Conservation (phyloP, 2,113 vertebrate species). For the Ia io region DNA sequence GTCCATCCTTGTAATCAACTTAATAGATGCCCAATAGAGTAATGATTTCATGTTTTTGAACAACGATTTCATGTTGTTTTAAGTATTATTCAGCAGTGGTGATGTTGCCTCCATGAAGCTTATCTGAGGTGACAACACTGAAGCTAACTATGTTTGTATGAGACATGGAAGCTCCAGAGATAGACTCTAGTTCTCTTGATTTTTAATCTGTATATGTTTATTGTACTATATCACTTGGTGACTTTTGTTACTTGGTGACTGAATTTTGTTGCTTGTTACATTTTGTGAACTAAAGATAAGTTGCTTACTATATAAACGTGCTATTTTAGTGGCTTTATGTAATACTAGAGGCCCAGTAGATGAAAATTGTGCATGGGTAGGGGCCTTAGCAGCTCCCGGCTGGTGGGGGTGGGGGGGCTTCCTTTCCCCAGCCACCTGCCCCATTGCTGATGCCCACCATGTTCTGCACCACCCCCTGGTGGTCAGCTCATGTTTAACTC, state of each 20-base stretch:
- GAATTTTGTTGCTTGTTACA: background rate
- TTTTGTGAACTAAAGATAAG: background rate
- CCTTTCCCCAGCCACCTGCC: too few relatives aligned
- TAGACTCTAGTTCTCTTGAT: background rate
- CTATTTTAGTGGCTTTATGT: background rate
- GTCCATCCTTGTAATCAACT: background rate
- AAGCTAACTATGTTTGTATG: background rate
- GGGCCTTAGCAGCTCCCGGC: too few relatives aligned
- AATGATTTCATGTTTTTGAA: background rate
- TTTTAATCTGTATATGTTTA: background rate
- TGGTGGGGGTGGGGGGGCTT: accelerated
- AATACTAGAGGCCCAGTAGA: too few relatives aligned
- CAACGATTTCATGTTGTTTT: background rate
- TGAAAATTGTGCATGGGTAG: too few relatives aligned
- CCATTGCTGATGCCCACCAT: too few relatives aligned
- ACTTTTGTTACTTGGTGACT: background rate
- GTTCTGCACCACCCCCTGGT: accelerated
- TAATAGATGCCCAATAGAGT: background rate
- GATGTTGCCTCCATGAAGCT: background rate
- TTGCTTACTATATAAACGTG: background rate
- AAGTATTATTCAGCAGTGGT: background rate
- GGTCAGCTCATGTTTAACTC: too few relatives aligned
- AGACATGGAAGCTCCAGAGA: background rate
- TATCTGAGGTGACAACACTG: background rate
- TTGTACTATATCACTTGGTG: background rate